phyloP scores from a whole-genome alignment of 2,113 vertebrate species.

The Nothoprocta pentlandii region DNA sequence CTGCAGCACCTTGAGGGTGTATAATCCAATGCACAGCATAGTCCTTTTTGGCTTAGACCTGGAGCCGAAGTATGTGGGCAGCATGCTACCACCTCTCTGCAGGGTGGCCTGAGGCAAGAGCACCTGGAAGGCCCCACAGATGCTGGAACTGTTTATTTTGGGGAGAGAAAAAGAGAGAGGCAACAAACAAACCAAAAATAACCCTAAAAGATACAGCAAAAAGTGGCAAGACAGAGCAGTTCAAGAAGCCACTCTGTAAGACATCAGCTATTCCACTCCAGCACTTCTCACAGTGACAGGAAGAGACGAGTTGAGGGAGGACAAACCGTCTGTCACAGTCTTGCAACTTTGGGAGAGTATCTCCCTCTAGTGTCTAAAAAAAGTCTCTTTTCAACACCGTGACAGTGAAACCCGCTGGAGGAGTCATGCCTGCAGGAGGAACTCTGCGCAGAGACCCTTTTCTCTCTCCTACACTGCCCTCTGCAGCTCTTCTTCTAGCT shows the following conservation, averaged over 20 bases:
- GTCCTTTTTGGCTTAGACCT: fast-evolving
- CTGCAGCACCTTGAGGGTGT: no score
- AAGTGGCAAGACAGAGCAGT: background rate
- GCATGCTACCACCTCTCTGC: background rate
- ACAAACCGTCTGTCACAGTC: no score
- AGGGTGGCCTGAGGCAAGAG: background rate
- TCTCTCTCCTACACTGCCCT: conserved; percentile 47
- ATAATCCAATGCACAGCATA: fast-evolving
- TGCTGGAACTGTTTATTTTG: background rate
- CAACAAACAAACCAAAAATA: background rate
- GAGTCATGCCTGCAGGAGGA: background rate
- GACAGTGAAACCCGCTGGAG: background rate
- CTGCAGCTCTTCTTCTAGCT: background rate
- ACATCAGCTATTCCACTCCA: background rate
- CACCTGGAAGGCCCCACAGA: no score
- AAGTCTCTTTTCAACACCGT: background rate
- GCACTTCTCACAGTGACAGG: background rate
- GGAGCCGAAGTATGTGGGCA: background rate
- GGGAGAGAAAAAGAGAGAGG: background rate
- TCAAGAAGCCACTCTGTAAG: fast-evolving
- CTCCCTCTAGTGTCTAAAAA: background rate
- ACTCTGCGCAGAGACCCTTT: background rate
- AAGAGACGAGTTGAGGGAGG: no score
- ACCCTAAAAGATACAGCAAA: background rate
- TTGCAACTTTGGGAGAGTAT: background rate